These are phyloP conservation scores for Phaethon lepturus DNA, from an alignment of 2,113 vertebrate species.

Conservation along the genomic window DNA sequence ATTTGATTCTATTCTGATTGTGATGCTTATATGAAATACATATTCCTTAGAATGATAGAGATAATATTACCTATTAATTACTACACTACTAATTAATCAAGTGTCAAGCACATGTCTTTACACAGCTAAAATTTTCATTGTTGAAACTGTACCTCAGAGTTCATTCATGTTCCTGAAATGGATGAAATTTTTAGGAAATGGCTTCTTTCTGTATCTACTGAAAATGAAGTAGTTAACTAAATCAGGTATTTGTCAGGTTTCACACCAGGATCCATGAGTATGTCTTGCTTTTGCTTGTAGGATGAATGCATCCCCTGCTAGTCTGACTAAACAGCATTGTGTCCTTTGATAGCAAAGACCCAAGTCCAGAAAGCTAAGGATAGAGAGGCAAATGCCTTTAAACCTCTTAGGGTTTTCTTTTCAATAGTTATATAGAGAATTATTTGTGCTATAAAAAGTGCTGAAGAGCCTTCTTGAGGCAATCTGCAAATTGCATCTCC, in stretches of 20 bases:
- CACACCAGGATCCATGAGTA: not conserved
- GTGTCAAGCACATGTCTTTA: not conserved
- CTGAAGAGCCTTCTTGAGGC: not conserved
- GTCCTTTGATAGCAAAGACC: not conserved
- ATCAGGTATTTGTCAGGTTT: not conserved
- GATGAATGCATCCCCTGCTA: not conserved
- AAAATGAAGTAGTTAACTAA: not conserved
- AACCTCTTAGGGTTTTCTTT: not conserved
- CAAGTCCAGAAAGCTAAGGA: not conserved
- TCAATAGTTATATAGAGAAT: not conserved
- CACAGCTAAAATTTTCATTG: not conserved
- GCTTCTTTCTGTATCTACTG: not conserved
- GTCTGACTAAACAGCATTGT: not conserved
- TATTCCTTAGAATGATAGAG: not conserved
- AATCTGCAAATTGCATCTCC: not conserved
- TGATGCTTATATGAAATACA: not conserved
- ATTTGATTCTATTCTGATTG: not conserved
- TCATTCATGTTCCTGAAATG: not conserved
- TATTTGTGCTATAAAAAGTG: not conserved
- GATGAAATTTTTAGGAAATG: not conserved
- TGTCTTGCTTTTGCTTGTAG: not conserved
- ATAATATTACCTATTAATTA: not conserved
- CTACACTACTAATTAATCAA: not conserved
- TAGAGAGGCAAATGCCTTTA: not conserved
- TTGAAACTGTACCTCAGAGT: not conserved